These are phyloP conservation scores for Lonchura striata DNA, from an alignment of 2,113 vertebrate species.

Conservation along the genomic window DNA sequence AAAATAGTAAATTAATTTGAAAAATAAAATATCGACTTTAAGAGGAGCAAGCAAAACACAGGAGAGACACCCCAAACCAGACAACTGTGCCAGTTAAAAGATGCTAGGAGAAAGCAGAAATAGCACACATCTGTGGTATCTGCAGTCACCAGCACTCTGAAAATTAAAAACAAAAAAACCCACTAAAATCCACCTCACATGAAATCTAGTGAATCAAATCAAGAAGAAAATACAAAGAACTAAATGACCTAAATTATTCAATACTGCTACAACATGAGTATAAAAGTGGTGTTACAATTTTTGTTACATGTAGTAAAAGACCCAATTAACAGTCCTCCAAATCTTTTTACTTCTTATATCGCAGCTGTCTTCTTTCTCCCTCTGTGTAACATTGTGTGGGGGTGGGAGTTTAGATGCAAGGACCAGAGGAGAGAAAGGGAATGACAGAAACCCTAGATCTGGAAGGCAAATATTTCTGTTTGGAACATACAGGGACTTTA, in stretches of 20 bases:
- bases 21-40: rapidly evolving
- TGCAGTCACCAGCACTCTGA: background rate
- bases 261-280: background rate
- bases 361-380: background rate
- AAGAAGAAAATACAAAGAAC: background rate
- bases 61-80: rapidly evolving
- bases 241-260: background rate
- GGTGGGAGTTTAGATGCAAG: background rate
- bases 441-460: background rate
- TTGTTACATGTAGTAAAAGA: background rate
- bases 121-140: background rate
- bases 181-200: background rate
- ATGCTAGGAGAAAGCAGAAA: background rate
- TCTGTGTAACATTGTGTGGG: background rate
- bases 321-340: background rate
- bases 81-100: background rate
- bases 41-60: background rate
- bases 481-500: background rate
- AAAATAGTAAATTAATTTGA: rapidly evolving
- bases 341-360: background rate
- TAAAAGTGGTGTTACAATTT: background rate
- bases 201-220: background rate
- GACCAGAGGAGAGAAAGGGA: background rate
- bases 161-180: background rate
- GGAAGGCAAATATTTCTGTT: background rate